Base-by-base conservation (phyloP, 1,140 invertebrate species). In the Drosophila kohkoa region DNA sequence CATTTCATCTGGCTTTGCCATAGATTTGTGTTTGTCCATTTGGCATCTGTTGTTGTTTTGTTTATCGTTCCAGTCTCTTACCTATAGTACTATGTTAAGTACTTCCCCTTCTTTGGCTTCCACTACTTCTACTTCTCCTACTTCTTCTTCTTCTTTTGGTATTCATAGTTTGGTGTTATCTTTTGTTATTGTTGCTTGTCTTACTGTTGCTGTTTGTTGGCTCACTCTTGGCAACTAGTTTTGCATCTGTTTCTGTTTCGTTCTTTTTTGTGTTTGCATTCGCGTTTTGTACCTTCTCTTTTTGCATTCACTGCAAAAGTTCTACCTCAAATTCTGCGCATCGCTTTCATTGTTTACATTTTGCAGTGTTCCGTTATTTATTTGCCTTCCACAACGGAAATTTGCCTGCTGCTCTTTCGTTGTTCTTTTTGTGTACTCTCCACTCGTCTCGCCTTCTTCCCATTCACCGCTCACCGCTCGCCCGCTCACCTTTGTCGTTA, bases 281-380 rank as follows among this genome's bases (percentile, higher is more conserved):
- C 65, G 59, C 32, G 11, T 45, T 41, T 60, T 7, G 30, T 73
- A 62, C 16, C 41, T 75, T 35, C 25, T 58, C 43, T 66, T 55
- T 65, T 55, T 65, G 35, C 64, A 45, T 55, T 67, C 45, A 54
- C 51, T 20, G 67, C 67, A 71, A 63, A 75, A 57, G 15, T 70
- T 71, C 51, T 51, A 63, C 49, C 51, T 70, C 30, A 63, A 75
- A 79, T 78, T 78, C 70, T 78, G 71, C 64, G 69, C 70, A 79
- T 86, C 75, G 82, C 46, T 65, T 86, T 73, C 82, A 82, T 87
- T 87, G 85, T 87, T 87, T 88, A 87, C 85, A 75, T 82, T 87
- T 80, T 68, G 30, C 59, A 65, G 46, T 13, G 66, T 75, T 69
- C 64, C 65, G 76, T 82, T 89, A 88, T 88, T 88, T 88, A 83